Conservation (phyloP, 2,888 invertebrate species). For the Acleris holmiana region DNA sequence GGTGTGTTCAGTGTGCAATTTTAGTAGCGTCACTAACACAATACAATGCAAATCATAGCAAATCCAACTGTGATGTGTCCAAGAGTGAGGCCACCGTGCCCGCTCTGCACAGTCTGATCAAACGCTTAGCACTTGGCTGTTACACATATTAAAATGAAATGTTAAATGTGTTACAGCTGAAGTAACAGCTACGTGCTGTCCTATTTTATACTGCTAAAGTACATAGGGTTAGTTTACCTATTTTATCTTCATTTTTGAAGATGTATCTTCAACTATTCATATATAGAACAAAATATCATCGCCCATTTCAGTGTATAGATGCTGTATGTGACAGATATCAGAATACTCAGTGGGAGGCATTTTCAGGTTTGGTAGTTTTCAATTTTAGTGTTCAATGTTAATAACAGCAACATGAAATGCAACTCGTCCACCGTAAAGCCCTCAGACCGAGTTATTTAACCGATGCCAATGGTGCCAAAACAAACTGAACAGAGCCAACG, state of each 20-base stretch:
- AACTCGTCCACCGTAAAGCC: slow-evolving; percentile 12
- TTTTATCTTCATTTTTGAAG: not conserved
- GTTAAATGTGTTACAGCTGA: no score
- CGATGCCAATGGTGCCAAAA: slow-evolving; percentile 33
- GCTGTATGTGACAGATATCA: slow-evolving; percentile 7
- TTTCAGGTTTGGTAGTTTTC: slow-evolving; percentile 6
- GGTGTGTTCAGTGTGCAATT: no score
- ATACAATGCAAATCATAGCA: no score
- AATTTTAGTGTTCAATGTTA: not conserved
- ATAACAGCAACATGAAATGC: slow-evolving; percentile 11
- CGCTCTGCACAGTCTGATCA: no score
- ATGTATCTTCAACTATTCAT: not conserved
- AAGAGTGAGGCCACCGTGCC: no score
- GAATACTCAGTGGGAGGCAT: slow-evolving; percentile 25
- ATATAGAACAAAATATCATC: not conserved
- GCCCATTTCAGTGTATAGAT: not conserved
- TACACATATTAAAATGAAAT: no score
- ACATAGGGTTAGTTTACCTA: not conserved
- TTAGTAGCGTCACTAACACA: no score
- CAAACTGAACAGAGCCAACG: slow-evolving; percentile 15
- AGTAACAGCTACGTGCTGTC: no score
- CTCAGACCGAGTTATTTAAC: slow-evolving; percentile 3
- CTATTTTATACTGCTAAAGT: slow-evolving; percentile 1
- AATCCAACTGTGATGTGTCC: no score
- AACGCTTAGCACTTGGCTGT: no score